Base-by-base conservation (phyloP, 2,888 invertebrate species). In the Torymus auratus region DNA sequence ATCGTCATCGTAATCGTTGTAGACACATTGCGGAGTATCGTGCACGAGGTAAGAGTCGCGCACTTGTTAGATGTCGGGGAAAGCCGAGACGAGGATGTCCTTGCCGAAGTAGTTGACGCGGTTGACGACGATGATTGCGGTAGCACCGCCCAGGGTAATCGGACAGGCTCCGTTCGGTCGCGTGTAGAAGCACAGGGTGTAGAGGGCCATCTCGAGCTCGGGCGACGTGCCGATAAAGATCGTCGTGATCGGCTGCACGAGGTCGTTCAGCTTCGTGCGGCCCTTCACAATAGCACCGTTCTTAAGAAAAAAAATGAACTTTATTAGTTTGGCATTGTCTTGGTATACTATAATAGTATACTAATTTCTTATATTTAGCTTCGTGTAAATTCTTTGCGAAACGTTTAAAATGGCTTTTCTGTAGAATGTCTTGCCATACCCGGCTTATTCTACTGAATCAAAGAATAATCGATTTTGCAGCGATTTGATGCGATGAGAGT, bases 201-300 rank as follows among this genome's bases (percentile, higher is more conserved):
- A 98, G 2, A 98, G 91, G 0, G 98, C 96, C 91, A 98, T 93
- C 91, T 98, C 98, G 84, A 98, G 92, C 91, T 98, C 98, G 0
- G 98, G 98, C 68, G 97, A 97, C 7, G 96, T 96, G 28, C 97
- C 97, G 71, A 97, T 93, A 85, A 97, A 96, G 91, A 97, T 93
- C 0, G 94, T 93, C 70, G 95, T 95, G 0, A 96, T 95, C 0
- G 96, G 96, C 88, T 97, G 96, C 83, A 94, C 94, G 1, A 93
- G 91, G 2, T 94, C 94, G 87, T 95, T 94, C 88, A 96, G 94
- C 65, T 92, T 93, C 83, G 96, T 95, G 82, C 96, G 95, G 72
- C 94, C 90, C 89, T 96, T 96, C 41, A 96, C 82, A 7, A 96
- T 93, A 4, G 93, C 93, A 55, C 95, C 96, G 92, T 95, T 96